Evolutionary conservation across 1,140 invertebrate species (phyloP).

Genomic region (Uloborus diversus): DNA sequence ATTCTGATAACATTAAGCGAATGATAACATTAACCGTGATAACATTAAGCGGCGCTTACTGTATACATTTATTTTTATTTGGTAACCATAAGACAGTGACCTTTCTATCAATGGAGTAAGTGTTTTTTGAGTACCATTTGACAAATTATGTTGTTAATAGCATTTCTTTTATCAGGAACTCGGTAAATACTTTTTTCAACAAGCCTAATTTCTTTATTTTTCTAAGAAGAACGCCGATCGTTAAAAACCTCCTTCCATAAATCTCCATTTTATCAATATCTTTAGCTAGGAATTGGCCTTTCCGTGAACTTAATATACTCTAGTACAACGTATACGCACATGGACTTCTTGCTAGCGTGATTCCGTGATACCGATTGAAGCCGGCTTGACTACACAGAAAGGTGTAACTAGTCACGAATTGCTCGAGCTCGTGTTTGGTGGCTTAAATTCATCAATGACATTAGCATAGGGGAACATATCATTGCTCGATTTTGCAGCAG

Average conservation of each 20-base stretch:
- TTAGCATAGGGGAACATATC: constrained; percentile 46
- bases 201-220: no score
- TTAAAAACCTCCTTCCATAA: constrained; percentile 36
- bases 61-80: no score
- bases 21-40: no score
- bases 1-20: no score
- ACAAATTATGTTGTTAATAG: no score
- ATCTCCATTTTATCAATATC: constrained; percentile 43
- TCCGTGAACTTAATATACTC: constrained; percentile 36
- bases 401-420: constrained; percentile 51
- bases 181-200: no score
- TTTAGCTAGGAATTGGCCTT: constrained; percentile 18
- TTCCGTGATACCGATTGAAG: constrained; percentile 33
- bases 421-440: constrained; percentile 10
- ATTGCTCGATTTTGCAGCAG: constrained; percentile 19
- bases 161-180: no score
- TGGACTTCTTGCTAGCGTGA: constrained; percentile 4
- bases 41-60: no score
- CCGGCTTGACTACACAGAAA: constrained; percentile 40
- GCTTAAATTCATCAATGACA: constrained; percentile 51
- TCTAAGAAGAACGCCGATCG: no score
- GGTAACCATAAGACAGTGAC: no score
- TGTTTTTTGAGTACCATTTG: no score
- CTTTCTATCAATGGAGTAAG: no score
- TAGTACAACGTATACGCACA: neutral